Base-by-base conservation (phyloP, 2,888 invertebrate genomes). In the Pseudoips prasinana region DNA sequence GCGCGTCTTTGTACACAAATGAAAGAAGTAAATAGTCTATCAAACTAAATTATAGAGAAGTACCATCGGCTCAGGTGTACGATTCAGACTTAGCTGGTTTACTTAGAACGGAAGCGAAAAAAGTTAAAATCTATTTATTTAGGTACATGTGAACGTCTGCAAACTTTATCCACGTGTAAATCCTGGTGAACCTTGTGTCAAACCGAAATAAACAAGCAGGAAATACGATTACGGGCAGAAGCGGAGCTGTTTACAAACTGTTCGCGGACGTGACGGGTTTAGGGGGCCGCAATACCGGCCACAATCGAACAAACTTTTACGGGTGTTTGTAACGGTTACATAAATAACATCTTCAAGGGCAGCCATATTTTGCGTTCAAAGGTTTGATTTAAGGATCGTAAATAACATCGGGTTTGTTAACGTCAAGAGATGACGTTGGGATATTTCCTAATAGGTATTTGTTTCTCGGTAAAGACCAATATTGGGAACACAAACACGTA, bases 211-310 rank as follows among this genome's bases (percentile, higher is more conserved):
- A 76, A 77, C 72, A 72, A 70, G 64, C 70, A 58, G 46, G 63
- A 77, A 79, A 80, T 73, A 74, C 70, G 72, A 79, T 79, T 75
- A 78, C 64, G 56, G 64, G 57, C 57, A 54, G 63, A 62, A 65
- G 59, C 69, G 68, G 66, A 73, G 73, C 69, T 82, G 80, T 81
- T 83, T 81, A 74, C 82, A 70, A 77, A 79, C 71, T 67, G 65
- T 56, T 51, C 57, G 53, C 45, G 63, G 52, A 75, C 73, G 73
- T 75, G 76, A 72, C 61, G 56, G 59, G 40, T 50, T 60, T 52
- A 38, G 52, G 14, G 45, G 48, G 46, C 43, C 25, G 33, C 43
- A 35, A 46, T 40, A 39, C 39, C 5, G 14, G 40, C 46, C 50
- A 48, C 63, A 60, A 59, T 63, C 56, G 61, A 64, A 62, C 54